phyloP scores from a whole-genome alignment of 2,113 vertebrate genomes.

The Tenebrosternarchus preto region DNA sequence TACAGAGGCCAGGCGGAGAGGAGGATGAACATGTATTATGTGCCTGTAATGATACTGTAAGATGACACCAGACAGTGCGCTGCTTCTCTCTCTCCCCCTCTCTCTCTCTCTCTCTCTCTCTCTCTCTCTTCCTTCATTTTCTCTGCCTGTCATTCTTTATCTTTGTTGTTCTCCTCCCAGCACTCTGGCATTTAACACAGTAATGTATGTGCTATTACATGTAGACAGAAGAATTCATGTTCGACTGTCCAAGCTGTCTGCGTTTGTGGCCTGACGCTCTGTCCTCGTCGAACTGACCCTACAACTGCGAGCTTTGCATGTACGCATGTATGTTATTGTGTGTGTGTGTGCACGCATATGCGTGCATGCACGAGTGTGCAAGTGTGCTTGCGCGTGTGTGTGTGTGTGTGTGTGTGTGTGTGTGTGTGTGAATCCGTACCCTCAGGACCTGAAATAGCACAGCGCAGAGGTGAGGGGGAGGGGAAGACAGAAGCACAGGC shows the following conservation, averaged over 20 bases:
- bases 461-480: constrained; percentile 55
- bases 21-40: constrained; percentile 51
- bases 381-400: constrained; percentile 43
- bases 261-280: constrained; percentile 6
- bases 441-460: constrained; percentile 60
- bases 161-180: constrained; percentile 31
- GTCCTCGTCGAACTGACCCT: constrained; percentile 3
- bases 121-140: constrained; percentile 15
- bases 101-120: constrained; percentile 35
- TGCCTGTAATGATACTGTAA: constrained; percentile 53
- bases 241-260: constrained; percentile 8
- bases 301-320: constrained; percentile 25
- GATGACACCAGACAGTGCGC: constrained; percentile 43
- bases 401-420: constrained; percentile 4
- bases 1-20: constrained; percentile 45
- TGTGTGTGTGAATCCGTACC: constrained; percentile 52
- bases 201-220: constrained; percentile 35
- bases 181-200: constrained; percentile 25
- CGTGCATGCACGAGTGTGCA: constrained; percentile 22
- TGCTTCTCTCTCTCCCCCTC: constrained; percentile 25
- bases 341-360: background rate
- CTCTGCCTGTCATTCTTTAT: constrained; percentile 31
- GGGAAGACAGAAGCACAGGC: constrained; percentile 59
- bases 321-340: constrained; percentile 1
- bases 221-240: constrained; percentile 22